Conservation (phyloP, 1,140 invertebrate species). For the Chrysomallon squamiferum region DNA sequence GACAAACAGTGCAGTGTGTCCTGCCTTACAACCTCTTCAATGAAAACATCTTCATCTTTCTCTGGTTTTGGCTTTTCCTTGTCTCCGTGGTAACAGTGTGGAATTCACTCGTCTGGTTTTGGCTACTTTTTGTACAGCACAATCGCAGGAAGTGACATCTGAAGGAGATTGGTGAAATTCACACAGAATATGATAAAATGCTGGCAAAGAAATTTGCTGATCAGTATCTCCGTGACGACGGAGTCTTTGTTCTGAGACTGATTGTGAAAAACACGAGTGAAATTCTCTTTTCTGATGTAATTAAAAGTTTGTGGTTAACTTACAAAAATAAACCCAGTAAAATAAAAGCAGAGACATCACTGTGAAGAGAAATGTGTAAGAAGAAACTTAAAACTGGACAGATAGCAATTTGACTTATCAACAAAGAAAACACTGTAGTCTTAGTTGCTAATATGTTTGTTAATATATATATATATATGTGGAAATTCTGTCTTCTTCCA, state of each 20-base stretch:
- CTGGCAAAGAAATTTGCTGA: not conserved
- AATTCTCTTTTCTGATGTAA: not conserved
- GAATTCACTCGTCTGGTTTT: constrained; percentile 48
- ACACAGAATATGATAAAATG: not conserved
- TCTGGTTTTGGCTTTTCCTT: constrained; percentile 47
- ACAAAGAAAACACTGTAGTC: no score
- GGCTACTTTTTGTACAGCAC: constrained; percentile 22
- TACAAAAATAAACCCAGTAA: constrained; percentile 37
- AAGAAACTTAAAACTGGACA: no score
- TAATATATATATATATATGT: no score
- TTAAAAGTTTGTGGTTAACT: not conserved
- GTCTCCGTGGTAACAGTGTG: constrained; percentile 59
- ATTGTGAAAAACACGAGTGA: not conserved
- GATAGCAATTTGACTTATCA: no score
- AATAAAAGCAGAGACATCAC: no score
- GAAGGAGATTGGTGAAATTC: constrained; percentile 15
- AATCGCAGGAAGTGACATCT: constrained; percentile 51
- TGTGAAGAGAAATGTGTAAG: no score
- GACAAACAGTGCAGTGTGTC: constrained; percentile 63
- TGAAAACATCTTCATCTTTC: constrained; percentile 65
- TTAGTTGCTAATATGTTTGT: no score
- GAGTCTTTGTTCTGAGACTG: not conserved
- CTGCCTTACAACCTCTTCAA: constrained; percentile 67
- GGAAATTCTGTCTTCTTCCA: no score
- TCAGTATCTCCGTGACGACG: constrained; percentile 1